phyloP scores from a whole-genome alignment of 2,797 vertebrate genomes.

The Chaetophractus vellerosus region DNA sequence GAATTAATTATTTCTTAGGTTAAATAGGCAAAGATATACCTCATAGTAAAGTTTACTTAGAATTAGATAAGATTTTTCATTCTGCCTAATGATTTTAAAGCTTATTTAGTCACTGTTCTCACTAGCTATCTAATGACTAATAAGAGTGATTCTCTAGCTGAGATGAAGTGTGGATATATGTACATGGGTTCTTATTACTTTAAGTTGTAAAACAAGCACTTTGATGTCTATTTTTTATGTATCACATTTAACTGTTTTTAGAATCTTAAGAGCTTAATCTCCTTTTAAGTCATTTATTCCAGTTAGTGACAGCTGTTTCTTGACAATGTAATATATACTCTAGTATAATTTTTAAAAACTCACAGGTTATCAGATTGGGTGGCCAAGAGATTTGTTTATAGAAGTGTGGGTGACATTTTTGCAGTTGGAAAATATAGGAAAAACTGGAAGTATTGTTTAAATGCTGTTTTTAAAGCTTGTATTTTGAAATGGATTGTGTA shows the following conservation, averaged over 20 bases:
- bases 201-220: conserved; percentile 37
- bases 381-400: conserved; percentile 6
- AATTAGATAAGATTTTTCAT: background rate
- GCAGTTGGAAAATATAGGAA: conserved; percentile 57
- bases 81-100: no score
- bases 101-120: background rate
- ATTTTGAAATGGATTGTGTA: conserved; percentile 61
- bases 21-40: conserved; percentile 26
- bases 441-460: conserved; percentile 71
- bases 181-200: conserved; percentile 38
- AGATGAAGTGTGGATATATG: background rate
- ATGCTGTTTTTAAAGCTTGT: conserved; percentile 61
- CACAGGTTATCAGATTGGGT: conserved; percentile 18
- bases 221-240: conserved; percentile 21
- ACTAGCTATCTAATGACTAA: background rate
- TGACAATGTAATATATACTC: conserved; percentile 41
- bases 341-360: conserved; percentile 61
- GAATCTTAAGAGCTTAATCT: conserved; percentile 25
- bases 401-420: conserved; percentile 72
- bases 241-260: conserved; percentile 58
- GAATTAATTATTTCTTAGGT: conserved; percentile 33
- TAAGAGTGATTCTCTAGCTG: background rate
- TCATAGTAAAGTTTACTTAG: background rate
- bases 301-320: conserved; percentile 57
- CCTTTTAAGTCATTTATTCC: conserved; percentile 38